These are phyloP conservation scores for Seriola quinqueradiata DNA, from an alignment of 2,113 vertebrate genomes.

Conservation along the genomic window DNA sequence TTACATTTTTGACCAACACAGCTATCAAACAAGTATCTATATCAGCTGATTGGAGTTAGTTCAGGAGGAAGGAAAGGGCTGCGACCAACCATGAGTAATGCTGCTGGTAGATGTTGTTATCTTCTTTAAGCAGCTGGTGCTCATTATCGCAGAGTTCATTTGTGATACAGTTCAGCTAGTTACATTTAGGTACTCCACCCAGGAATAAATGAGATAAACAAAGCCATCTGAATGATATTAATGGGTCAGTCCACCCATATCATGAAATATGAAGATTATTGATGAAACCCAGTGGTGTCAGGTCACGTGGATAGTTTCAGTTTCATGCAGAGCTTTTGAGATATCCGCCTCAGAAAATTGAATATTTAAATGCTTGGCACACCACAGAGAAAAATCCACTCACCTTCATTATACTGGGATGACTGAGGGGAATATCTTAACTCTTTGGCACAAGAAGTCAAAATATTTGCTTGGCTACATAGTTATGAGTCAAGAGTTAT, in stretches of 20 bases:
- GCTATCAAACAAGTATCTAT: slow-evolving; percentile 8
- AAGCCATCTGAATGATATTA: slow-evolving; percentile 24
- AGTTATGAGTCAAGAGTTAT: background rate
- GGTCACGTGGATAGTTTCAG: background rate
- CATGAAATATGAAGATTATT: background rate
- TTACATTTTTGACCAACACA: background rate
- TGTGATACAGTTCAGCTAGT: slow-evolving; percentile 14
- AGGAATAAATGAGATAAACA: slow-evolving; percentile 32
- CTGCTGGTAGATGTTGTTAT: slow-evolving; percentile 27
- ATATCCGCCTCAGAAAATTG: background rate
- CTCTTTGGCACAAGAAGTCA: background rate
- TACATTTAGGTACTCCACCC: slow-evolving; percentile 34
- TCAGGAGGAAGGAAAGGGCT: slow-evolving; percentile 36
- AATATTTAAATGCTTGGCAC: background rate
- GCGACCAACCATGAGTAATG: slow-evolving; percentile 35
- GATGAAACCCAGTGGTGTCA: background rate
- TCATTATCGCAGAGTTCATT: slow-evolving; percentile 42
- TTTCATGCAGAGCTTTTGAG: background rate
- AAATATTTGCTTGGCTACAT: background rate
- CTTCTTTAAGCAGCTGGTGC: slow-evolving; percentile 45
- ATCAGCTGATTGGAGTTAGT: slow-evolving; percentile 38
- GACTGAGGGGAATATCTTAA: background rate
- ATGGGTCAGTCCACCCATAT: slow-evolving; percentile 12
- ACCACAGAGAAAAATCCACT: background rate
- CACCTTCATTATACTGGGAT: background rate